Evolutionary conservation across 2,113 vertebrate genomes (phyloP).

Genomic region (Scopus umbretta): DNA sequence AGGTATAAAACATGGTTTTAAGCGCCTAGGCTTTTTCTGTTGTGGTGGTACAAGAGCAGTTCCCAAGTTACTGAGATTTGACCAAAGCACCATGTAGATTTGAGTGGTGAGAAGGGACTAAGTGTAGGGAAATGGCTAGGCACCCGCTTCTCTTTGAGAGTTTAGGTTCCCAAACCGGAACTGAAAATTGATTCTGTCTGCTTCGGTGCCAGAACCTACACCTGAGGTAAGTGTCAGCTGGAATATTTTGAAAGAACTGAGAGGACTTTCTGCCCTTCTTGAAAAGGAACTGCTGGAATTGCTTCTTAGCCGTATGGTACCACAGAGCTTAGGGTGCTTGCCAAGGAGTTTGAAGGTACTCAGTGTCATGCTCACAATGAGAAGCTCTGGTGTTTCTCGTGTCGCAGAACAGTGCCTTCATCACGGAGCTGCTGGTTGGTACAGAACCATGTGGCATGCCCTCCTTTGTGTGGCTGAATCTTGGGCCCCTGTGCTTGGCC

Average conservation of each 20-base stretch:
- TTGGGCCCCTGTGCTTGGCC: neutral
- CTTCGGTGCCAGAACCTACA: neutral
- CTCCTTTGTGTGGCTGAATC: neutral
- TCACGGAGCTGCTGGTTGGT: rapidly evolving
- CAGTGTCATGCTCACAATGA: neutral
- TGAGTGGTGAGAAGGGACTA: neutral
- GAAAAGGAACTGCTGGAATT: neutral
- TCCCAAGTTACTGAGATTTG: neutral
- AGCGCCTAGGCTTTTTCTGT: neutral
- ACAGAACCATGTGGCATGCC: neutral
- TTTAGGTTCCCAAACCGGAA: neutral
- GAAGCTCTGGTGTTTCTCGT: neutral
- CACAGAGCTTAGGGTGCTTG: neutral
- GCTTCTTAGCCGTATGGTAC: neutral
- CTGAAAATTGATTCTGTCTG: neutral
- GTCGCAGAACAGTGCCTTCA: neutral
- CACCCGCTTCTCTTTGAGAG: neutral
- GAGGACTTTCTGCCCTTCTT: neutral
- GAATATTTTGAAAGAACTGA: neutral
- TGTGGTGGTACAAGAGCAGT: neutral
- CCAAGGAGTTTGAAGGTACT: neutral
- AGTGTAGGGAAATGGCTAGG: neutral
- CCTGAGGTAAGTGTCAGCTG: neutral
- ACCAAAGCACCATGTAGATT: neutral
- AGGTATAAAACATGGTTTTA: neutral